Percentiles rank a stretch among this genome's conserved stretches.
These are phyloP conservation scores for human (Homo sapiens) DNA, from an alignment of 2,113 vertebrate species.

Conservation along the genomic window DNA sequence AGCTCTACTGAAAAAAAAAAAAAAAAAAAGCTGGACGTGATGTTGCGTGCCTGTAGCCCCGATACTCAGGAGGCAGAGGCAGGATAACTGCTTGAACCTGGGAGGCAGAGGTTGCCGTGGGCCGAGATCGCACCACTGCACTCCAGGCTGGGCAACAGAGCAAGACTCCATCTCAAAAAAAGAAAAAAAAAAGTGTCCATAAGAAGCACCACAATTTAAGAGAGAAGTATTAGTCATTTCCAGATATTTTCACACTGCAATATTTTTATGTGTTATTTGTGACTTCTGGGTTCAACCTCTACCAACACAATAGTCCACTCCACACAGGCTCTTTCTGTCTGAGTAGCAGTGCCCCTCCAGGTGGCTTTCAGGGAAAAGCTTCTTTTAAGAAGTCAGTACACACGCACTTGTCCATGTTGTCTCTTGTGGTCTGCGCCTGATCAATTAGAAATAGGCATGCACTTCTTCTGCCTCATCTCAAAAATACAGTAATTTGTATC, in stretches of 20 bases:
- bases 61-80: no score
- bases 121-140: no score
- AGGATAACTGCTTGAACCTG: no score
- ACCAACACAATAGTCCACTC: background rate
- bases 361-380: background rate
- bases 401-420: background rate
- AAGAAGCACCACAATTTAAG: background rate
- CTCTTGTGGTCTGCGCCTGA: background rate
- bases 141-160: no score
- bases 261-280: constrained; percentile 9
- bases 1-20: no score
- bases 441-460: background rate
- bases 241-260: background rate
- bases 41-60: no score
- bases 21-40: no score
- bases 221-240: background rate
- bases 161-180: no score
- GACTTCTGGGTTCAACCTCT: background rate
- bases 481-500: background rate
- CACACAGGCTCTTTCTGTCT: background rate
- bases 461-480: background rate
- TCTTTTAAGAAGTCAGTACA: background rate
- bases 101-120: no score
- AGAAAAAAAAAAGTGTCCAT: background rate
- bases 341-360: background rate